A percentile compares a stretch with the other conserved stretches of the same genome.
phyloP scores from a whole-genome alignment of 2,113 vertebrate species.

The Varanus salvator region DNA sequence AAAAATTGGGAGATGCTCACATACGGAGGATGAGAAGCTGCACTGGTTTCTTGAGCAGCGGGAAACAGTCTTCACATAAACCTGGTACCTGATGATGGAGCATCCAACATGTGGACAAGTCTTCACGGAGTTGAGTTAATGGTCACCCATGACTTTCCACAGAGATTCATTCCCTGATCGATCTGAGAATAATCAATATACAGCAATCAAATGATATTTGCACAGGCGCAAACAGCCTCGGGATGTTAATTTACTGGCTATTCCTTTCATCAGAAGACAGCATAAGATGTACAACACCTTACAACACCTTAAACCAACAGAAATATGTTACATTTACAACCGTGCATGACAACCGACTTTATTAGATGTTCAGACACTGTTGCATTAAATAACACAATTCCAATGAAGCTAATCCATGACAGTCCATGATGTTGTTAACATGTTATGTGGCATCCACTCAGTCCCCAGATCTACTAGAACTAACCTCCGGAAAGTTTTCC shows the following conservation, averaged over 20 bases:
- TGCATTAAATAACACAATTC: not conserved
- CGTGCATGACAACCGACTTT: not conserved
- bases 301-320: not conserved
- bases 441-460: not conserved
- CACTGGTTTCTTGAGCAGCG: too few relatives aligned
- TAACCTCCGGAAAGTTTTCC: not conserved
- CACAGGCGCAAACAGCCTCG: not conserved
- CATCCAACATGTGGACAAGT: not conserved
- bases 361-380: not conserved
- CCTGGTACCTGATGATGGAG: not conserved
- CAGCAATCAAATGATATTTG: not conserved
- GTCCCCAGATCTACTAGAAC: not conserved
- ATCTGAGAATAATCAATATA: not conserved
- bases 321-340: not conserved
- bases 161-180: not conserved
- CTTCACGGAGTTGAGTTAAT: not conserved
- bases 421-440: not conserved
- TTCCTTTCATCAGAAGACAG: not conserved
- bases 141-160: not conserved
- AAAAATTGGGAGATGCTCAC: too few relatives aligned
- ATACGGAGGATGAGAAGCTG: too few relatives aligned
- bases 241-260: not conserved
- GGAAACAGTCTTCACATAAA: too few relatives aligned
- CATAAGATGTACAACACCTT: not conserved
- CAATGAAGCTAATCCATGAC: not conserved